Percentiles rank a stretch among this genome's conserved stretches.
These are phyloP conservation scores for Monopis laevigella DNA, from an alignment of 2,888 invertebrate species.

Conservation along the genomic window DNA sequence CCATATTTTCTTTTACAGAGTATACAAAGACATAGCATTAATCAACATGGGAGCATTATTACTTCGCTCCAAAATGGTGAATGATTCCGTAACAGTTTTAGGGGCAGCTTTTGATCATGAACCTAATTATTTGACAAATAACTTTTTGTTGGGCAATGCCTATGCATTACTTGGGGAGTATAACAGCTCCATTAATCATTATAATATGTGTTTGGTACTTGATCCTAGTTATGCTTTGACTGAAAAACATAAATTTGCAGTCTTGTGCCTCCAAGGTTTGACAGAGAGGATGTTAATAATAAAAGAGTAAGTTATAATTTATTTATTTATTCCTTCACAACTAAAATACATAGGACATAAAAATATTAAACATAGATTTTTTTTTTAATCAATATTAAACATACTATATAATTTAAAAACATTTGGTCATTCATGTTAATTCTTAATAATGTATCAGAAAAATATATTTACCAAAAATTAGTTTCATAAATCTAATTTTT, in stretches of 20 bases:
- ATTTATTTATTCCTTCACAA: neutral
- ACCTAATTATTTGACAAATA: constrained; percentile 66
- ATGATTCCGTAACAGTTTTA: constrained; percentile 77
- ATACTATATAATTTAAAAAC: too few species aligned
- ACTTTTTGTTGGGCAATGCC: constrained; percentile 77
- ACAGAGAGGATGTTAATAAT: constrained; percentile 69
- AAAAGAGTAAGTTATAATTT: constrained; percentile 70
- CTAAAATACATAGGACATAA: too few species aligned
- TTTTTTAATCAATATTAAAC: too few species aligned
- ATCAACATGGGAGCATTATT: constrained; percentile 78
- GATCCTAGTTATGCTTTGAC: constrained; percentile 71
- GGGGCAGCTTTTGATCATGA: constrained; percentile 79
- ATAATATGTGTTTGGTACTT: constrained; percentile 71
- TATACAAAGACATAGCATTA: constrained; percentile 76
- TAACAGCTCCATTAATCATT: constrained; percentile 70
- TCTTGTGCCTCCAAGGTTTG: constrained; percentile 74
- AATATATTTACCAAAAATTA: too few species aligned
- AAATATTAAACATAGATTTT: too few species aligned
- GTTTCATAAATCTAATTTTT: too few species aligned
- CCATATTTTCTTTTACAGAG: constrained; percentile 53
- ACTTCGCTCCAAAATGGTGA: constrained; percentile 71
- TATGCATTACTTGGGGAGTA: constrained; percentile 77
- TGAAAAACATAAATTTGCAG: constrained; percentile 69
- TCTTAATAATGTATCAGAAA: too few species aligned
- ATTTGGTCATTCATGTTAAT: too few species aligned